Evolutionary conservation across 2,797 vertebrate genomes (phyloP).

Genomic region (Scleropages formosus): DNA sequence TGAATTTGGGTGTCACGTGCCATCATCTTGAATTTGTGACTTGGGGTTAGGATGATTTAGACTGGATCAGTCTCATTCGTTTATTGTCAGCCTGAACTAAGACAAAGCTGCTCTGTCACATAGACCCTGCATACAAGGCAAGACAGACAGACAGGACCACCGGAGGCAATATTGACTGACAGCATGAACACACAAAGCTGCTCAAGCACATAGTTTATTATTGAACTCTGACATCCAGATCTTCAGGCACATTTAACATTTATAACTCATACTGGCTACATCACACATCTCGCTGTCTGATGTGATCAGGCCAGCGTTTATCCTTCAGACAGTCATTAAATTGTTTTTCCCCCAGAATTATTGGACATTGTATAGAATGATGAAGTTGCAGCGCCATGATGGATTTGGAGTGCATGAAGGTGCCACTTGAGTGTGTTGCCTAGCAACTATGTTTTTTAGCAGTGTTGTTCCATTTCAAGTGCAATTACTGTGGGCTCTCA

Average conservation of each 20-base stretch:
- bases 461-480: background rate
- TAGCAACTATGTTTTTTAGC: background rate
- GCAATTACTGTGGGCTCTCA: background rate
- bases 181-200: background rate
- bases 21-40: background rate
- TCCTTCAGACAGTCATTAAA: too few relatives aligned
- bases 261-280: background rate
- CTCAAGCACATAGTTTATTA: background rate
- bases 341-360: too few relatives aligned
- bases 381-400: background rate
- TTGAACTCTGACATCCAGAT: background rate
- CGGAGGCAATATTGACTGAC: background rate
- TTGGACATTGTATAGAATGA: background rate
- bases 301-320: background rate
- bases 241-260: background rate
- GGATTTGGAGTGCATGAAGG: background rate
- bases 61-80: background rate
- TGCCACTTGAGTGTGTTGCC: background rate
- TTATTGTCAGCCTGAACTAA: background rate
- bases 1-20: background rate
- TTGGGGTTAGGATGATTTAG: background rate
- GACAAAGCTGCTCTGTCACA: too few relatives aligned
- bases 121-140: background rate
- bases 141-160: background rate
- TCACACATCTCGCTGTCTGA: background rate